Conservation (phyloP, 2,113 vertebrate species). For the Coptodon rendalli region DNA sequence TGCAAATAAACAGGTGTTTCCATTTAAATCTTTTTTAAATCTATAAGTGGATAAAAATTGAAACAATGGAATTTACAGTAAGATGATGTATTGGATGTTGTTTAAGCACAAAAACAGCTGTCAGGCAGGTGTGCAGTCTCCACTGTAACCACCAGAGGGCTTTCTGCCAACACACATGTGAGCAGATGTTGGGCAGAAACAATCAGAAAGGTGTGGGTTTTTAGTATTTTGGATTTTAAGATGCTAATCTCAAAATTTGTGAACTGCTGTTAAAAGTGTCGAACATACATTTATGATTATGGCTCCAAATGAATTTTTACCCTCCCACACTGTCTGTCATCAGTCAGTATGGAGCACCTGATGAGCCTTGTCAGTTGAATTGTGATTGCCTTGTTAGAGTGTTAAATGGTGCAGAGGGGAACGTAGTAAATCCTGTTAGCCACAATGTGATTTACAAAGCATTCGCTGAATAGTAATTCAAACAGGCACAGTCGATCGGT, state of each 20-base stretch:
- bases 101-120: neutral
- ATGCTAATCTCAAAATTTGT: neutral
- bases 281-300: neutral
- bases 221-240: neutral
- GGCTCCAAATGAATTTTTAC: neutral
- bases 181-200: neutral
- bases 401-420: neutral
- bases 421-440: neutral
- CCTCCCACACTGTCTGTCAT: neutral
- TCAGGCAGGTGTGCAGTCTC: neutral
- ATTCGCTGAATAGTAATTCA: neutral
- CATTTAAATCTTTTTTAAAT: neutral
- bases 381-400: neutral
- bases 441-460: neutral
- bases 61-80: neutral
- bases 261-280: neutral
- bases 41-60: fast-evolving
- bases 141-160: neutral
- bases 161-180: neutral
- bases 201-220: neutral
- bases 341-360: neutral
- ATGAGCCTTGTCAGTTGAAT: neutral
- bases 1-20: fast-evolving
- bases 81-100: fast-evolving
- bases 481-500: neutral